Conservation (phyloP, 2,113 vertebrate genomes). For the Aix galericulata region DNA sequence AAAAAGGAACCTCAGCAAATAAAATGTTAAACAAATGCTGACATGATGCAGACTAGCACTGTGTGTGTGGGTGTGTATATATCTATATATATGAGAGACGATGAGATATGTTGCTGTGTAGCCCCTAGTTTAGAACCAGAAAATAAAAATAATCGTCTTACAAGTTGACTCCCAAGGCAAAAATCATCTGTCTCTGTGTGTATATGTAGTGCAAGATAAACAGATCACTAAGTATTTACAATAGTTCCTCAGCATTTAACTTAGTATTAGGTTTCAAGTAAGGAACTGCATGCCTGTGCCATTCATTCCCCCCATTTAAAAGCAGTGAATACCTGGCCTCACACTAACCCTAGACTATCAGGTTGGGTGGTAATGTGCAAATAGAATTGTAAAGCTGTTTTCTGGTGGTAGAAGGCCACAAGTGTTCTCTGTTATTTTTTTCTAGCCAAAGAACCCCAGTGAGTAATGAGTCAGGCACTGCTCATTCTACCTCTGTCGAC, state of each 20-base stretch:
- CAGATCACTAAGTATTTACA: background rate
- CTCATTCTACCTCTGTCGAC: constrained; percentile 17
- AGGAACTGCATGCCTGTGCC: background rate
- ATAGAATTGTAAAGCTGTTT: constrained; percentile 40
- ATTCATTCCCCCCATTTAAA: constrained; percentile 46
- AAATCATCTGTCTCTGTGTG: background rate
- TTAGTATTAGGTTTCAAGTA: constrained; percentile 4
- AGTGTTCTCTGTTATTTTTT: background rate
- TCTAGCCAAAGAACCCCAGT: background rate
- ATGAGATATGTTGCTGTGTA: constrained; percentile 28
- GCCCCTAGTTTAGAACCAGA: constrained; percentile 5
- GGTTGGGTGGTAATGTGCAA: constrained; percentile 38
- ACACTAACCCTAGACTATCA: constrained; percentile 24
- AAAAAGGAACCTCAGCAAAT: background rate
- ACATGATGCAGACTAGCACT: background rate
- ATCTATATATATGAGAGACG: background rate
- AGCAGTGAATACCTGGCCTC: constrained; percentile 28
- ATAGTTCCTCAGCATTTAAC: constrained; percentile 2
- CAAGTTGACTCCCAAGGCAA: constrained; percentile 32
- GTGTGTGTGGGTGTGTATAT: background rate
- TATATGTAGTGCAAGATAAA: background rate
- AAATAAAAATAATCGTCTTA: constrained; percentile 21
- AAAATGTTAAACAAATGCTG: background rate
- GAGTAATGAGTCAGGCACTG: background rate
- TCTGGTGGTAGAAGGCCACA: background rate